Percentiles rank a stretch among this genome's conserved stretches.
Conservation (phyloP, 1,140 invertebrate genomes). For the Monomorium pharaonis region DNA sequence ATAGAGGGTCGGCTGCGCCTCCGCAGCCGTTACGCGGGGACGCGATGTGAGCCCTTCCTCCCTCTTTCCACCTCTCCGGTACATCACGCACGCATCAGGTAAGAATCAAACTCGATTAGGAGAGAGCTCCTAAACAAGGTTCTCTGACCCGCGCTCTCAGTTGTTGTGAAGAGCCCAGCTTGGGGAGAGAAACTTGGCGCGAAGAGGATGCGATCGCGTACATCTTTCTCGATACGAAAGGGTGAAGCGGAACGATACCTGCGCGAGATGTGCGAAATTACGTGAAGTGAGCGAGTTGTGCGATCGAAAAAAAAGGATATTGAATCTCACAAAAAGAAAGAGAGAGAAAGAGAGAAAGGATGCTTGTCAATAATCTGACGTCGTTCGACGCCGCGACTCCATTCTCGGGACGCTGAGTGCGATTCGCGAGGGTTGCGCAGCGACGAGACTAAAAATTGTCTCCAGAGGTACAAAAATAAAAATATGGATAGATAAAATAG, state of each 20-base stretch:
- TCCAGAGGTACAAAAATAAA: background rate
- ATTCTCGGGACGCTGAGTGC: background rate
- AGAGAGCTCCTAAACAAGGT: background rate
- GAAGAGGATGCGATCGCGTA: background rate
- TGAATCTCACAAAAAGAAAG: background rate
- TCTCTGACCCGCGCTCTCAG: background rate
- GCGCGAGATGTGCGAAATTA: background rate
- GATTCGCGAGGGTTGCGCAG: background rate
- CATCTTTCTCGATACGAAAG: background rate
- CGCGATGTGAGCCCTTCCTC: conserved; percentile 10
- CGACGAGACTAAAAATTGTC: background rate
- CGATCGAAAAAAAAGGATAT: background rate
- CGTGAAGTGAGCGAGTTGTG: background rate
- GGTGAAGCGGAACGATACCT: background rate
- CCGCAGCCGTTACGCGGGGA: conserved; percentile 12
- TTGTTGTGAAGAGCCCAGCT: background rate
- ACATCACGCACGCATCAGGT: background rate
- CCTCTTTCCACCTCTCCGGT: too few species aligned
- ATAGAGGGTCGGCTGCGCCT: conserved; percentile 11
- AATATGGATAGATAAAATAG: background rate
- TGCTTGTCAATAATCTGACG: background rate
- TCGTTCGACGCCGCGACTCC: background rate
- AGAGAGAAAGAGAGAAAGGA: background rate
- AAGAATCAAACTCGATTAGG: conserved; percentile 3
- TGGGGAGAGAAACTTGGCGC: background rate